These are phyloP conservation scores for Campylorhamphus procurvoides DNA, from an alignment of 2,113 vertebrate genomes.

Conservation along the genomic window DNA sequence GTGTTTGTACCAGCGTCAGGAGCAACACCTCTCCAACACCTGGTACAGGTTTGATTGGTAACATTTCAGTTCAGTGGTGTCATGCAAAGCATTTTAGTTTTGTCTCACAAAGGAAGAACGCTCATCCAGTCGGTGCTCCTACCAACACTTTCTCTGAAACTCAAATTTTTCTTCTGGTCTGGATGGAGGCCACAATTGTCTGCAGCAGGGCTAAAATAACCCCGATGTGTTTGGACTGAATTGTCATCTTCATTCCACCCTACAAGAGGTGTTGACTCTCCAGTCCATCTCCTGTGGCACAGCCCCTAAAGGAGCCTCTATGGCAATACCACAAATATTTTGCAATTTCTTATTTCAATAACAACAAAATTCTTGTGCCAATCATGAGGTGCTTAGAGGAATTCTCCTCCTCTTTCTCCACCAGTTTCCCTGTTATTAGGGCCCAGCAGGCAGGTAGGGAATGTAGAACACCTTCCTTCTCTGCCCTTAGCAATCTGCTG, in stretches of 20 bases:
- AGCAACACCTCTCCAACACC: background rate
- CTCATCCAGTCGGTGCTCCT: background rate
- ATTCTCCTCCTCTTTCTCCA: background rate
- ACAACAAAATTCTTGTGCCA: background rate
- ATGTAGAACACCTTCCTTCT: background rate
- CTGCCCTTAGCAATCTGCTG: background rate
- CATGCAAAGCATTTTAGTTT: background rate
- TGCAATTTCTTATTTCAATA: background rate
- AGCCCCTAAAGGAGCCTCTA: rapidly evolving
- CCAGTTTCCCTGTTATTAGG: background rate
- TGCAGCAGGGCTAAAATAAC: rapidly evolving
- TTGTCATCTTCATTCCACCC: background rate
- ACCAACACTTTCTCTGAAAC: background rate
- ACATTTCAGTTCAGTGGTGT: rapidly evolving
- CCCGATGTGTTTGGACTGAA: background rate
- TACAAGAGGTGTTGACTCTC: background rate
- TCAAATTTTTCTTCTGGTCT: background rate
- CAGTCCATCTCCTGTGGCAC: background rate
- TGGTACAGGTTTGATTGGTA: background rate
- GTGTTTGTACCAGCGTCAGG: background rate
- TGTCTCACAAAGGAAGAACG: background rate
- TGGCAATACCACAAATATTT: background rate
- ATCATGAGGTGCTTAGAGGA: background rate
- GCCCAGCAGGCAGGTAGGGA: background rate
- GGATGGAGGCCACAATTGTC: background rate